Conservation (phyloP, 1,140 invertebrate species). For the Littorina saxatilis region DNA sequence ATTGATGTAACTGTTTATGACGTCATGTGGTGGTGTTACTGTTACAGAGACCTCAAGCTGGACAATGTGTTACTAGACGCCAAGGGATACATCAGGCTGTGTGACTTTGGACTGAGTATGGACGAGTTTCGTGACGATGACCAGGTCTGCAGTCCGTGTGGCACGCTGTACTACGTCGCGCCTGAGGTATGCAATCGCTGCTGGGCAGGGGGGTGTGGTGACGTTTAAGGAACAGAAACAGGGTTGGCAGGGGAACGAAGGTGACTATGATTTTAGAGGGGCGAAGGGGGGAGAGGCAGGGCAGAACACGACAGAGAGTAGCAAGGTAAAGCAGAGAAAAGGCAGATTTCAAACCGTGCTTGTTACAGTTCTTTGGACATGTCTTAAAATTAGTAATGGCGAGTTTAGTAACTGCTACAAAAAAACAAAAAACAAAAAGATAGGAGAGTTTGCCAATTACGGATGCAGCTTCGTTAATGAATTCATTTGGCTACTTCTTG, state of each 20-base stretch:
- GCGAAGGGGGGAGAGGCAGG: not conserved
- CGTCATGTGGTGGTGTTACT: not conserved
- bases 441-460: too few species aligned
- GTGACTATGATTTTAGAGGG: not conserved
- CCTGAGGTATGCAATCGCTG: constrained; percentile 22
- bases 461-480: too few species aligned
- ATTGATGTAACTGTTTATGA: not conserved
- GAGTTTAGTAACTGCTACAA: too few species aligned
- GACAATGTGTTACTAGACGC: constrained; percentile 29
- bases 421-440: too few species aligned
- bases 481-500: too few species aligned
- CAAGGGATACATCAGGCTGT: constrained; percentile 8
- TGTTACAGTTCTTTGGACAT: too few species aligned
- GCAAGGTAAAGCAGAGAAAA: too few species aligned
- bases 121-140: constrained; percentile 11
- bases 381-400: too few species aligned
- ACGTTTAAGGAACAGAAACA: too few species aligned
- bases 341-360: too few species aligned
- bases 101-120: constrained; percentile 33
- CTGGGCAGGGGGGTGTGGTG: not conserved
- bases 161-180: constrained; percentile 24
- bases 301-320: too few species aligned
- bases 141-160: constrained; percentile 9
- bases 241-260: not conserved
- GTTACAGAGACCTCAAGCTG: constrained; percentile 27